Conservation (phyloP, 2,888 invertebrate species). For the Lobophora halterata region DNA sequence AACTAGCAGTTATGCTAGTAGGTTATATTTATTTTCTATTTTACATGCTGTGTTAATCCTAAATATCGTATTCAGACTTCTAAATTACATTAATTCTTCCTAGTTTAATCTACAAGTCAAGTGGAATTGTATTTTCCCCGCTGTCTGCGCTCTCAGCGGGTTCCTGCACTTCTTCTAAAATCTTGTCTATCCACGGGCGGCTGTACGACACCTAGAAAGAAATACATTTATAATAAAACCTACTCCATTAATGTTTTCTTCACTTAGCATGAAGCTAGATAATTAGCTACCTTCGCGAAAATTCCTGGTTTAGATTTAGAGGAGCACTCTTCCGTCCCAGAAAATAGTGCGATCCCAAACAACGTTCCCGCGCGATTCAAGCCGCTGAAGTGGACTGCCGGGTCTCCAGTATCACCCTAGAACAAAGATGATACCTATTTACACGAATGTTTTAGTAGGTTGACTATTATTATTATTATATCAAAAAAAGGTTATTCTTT, state of each 20-base stretch:
- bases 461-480: not conserved
- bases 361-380: conserved; percentile 63
- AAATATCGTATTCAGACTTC: too few relatives aligned
- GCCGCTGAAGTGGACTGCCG: conserved; percentile 70
- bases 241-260: not conserved
- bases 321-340: conserved; percentile 72
- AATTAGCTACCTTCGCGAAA: conserved; percentile 60
- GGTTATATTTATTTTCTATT: too few relatives aligned
- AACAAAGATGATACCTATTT: too few relatives aligned
- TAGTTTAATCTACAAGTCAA: conserved; percentile 33
- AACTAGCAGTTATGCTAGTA: too few relatives aligned
- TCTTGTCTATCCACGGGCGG: conserved; percentile 60
- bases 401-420: conserved; percentile 73
- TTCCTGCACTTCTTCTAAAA: conserved; percentile 44
- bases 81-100: too few relatives aligned
- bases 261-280: too few relatives aligned
- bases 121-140: conserved; percentile 57
- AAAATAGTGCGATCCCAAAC: conserved; percentile 68
- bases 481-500: too few relatives aligned
- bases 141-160: conserved; percentile 60
- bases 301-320: conserved; percentile 70
- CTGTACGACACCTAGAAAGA: conserved; percentile 62
- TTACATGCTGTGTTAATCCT: too few relatives aligned
- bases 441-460: not conserved
- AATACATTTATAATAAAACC: not conserved